Evolutionary conservation across 1,140 invertebrate genomes (phyloP), one percentile per base, ranked within the genome.

Genomic region (Drusus annulatus): DNA sequence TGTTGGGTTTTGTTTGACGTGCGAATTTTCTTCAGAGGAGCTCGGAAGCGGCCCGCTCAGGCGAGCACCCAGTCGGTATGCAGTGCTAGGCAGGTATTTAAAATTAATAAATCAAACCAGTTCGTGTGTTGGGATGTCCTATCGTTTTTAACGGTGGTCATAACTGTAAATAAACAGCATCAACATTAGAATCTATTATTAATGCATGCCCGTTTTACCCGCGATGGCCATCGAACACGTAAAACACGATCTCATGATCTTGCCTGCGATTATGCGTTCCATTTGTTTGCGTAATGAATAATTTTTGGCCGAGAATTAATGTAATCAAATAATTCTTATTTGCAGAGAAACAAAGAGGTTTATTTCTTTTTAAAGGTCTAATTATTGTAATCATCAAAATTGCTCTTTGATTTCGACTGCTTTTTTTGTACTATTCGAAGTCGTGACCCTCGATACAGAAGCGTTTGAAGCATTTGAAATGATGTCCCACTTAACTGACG

Each of bases 41-140:
- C 31, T 19, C 65, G 31, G 23, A 51, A 36, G 17, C 28, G 28
- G 65, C 65, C 16, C 45, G 65, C 65, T 36, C 13, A 8, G n/a
- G 45, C 1, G 4, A 2, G 58, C 31, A 28, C 23, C 23, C 54
- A 58, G 54, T 28, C 6, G 60, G 60, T 36, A 36, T 4, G 5
- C 5, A 4, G 5, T 36, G 8, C 31, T 36, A 6, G 31, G 31
- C 31, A 63, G 16, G 16, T 63, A 69, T 25, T 69, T 19, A n/a
- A 69, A 21, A 69, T 50, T 69, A 63, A 69, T 69, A 69, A 69
- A 69, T 69, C 65, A 69, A 69, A 69, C 65, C n/a, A 36, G 65
- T 69, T 45, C 65, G 65, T 69, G 65, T 69, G 31, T 69, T 65
- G 6, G 16, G 31, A n/a, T 36, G 65, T n/a, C 65, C 28, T 69